Conservation (phyloP, 2,888 invertebrate genomes). For the Ornithoptera priamus region DNA sequence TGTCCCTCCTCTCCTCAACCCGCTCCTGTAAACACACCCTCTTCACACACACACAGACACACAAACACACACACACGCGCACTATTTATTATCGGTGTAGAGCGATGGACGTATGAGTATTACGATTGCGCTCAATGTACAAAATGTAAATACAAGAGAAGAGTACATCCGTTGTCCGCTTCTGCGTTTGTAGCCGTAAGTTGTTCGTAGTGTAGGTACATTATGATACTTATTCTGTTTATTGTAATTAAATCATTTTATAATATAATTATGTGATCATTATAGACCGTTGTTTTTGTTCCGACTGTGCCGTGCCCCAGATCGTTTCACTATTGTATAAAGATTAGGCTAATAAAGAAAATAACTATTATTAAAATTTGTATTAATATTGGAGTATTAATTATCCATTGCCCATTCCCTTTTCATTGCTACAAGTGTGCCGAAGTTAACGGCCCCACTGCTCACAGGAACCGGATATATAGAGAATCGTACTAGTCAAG, state of each 20-base stretch:
- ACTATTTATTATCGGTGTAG: conserved; percentile 74
- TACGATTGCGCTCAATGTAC: conserved; percentile 80
- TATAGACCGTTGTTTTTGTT: conserved; percentile 73
- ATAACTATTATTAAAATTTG: conserved; percentile 30
- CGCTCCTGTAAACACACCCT: background rate
- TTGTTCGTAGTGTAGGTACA: conserved; percentile 81
- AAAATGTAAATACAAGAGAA: conserved; percentile 78
- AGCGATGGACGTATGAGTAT: conserved; percentile 73
- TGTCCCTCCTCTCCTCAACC: conserved; percentile 31
- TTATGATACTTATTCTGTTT: conserved; percentile 81
- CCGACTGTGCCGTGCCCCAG: conserved; percentile 29
- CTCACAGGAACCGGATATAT: no score
- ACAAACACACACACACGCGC: conserved; percentile 33
- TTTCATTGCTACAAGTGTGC: background rate
- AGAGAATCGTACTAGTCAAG: no score
- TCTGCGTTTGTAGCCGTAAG: conserved; percentile 71
- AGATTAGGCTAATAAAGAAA: conserved; percentile 29
- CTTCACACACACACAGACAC: no score
- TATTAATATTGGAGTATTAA: conserved; percentile 27
- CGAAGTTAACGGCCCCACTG: no score
- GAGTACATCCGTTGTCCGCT: conserved; percentile 77
- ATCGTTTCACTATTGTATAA: conserved; percentile 30
- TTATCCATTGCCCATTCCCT: conserved; percentile 10
- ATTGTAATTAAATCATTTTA: conserved; percentile 82
- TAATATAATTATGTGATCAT: conserved; percentile 81